Evolutionary conservation across 2,797 vertebrate genomes (phyloP).

Genomic region (Gadopsis marmoratus): DNA sequence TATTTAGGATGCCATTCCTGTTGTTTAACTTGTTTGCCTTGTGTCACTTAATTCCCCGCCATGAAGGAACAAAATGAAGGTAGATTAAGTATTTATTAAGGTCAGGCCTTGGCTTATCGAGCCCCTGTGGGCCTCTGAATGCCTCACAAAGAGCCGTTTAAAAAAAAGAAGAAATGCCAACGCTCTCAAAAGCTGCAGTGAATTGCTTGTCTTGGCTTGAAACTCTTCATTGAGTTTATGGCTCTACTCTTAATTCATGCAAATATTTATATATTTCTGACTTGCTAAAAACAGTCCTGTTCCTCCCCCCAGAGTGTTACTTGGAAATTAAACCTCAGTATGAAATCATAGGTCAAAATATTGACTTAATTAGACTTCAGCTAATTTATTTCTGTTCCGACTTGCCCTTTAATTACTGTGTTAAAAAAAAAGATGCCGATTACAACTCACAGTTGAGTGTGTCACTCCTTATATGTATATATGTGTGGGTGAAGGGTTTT

Average conservation of each 20-base stretch:
- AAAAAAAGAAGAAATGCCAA: slow-evolving; percentile 54
- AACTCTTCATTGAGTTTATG: slow-evolving; percentile 49
- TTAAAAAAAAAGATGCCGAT: slow-evolving; percentile 17
- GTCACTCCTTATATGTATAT: slow-evolving; percentile 9
- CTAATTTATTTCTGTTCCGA: slow-evolving; percentile 53
- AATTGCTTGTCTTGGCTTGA: slow-evolving; percentile 58
- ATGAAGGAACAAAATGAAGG: slow-evolving; percentile 79
- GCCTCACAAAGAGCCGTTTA: slow-evolving; percentile 67
- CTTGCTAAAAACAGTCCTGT: slow-evolving; percentile 45
- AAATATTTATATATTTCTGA: slow-evolving; percentile 43
- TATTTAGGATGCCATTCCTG: slow-evolving; percentile 81
- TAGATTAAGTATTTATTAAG: slow-evolving; percentile 81
- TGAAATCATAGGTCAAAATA: slow-evolving; percentile 17
- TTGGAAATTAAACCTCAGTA: slow-evolving; percentile 26
- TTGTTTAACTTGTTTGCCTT: slow-evolving; percentile 80
- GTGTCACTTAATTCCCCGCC: slow-evolving; percentile 75
- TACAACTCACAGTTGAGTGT: slow-evolving; percentile 30
- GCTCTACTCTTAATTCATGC: slow-evolving; percentile 33
- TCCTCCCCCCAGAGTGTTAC: slow-evolving; percentile 6
- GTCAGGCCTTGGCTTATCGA: slow-evolving; percentile 71
- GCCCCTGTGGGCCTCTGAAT: slow-evolving; percentile 62
- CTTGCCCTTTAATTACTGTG: slow-evolving; percentile 53
- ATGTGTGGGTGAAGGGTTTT: slow-evolving; percentile 18
- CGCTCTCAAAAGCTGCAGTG: slow-evolving; percentile 47
- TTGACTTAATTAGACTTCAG: slow-evolving; percentile 42